These are phyloP conservation scores for Cosmopolites sordidus DNA, from an alignment of 2,888 invertebrate genomes.

Conservation along the genomic window DNA sequence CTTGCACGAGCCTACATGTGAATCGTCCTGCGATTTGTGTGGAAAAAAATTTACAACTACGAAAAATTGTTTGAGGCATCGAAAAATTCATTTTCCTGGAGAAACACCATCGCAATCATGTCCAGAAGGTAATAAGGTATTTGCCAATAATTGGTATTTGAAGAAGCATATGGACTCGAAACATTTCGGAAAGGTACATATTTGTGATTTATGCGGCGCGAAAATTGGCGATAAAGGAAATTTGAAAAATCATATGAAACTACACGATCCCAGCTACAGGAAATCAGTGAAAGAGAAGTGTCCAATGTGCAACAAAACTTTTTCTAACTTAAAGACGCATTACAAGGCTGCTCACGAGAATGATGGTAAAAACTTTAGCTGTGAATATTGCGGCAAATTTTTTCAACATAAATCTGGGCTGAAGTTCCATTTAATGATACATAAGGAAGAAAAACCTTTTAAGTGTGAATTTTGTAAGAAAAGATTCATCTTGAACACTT, in stretches of 20 bases:
- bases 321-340: background rate
- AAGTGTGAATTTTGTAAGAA: conserved; percentile 43
- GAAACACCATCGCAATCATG: background rate
- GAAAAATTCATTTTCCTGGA: background rate
- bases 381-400: conserved; percentile 38
- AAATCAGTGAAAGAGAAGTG: conserved; percentile 1
- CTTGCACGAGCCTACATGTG: conserved; percentile 31
- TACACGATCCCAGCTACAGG: conserved; percentile 7
- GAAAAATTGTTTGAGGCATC: background rate
- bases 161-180: conserved; percentile 4
- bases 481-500: conserved; percentile 37
- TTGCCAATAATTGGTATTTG: background rate
- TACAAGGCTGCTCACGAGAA: conserved; percentile 27
- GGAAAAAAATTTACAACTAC: background rate
- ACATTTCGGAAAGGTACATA: background rate
- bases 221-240: background rate
- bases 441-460: conserved; percentile 28
- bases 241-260: conserved; percentile 6
- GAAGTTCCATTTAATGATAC: conserved; percentile 34
- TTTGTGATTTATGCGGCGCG: conserved; percentile 7
- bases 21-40: background rate
- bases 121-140: background rate
- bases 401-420: conserved; percentile 48
- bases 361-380: conserved; percentile 28
- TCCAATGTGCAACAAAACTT: conserved; percentile 3